Percentiles rank a stretch among this genome's conserved stretches.
Conservation (phyloP, 2,797 vertebrate genomes). For the Acropternis orthonyx region DNA sequence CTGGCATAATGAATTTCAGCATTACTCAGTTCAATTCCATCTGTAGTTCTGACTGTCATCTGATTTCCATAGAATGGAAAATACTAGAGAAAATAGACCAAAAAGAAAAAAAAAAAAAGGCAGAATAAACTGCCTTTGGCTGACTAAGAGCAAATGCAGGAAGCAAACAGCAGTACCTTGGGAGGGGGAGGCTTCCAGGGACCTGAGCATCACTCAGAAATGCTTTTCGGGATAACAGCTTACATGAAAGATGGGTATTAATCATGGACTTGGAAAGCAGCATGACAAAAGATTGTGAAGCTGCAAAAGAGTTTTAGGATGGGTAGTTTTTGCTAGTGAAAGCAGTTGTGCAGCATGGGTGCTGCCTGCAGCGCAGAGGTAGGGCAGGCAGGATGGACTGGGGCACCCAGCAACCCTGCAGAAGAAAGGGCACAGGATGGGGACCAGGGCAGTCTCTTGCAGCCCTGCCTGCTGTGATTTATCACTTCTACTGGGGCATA, state of each 20-base stretch:
- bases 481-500: background rate
- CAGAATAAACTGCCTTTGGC: background rate
- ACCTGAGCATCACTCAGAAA: background rate
- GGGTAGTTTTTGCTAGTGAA: background rate
- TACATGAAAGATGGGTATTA: background rate
- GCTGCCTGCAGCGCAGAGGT: background rate
- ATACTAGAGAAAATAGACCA: background rate
- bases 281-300: background rate
- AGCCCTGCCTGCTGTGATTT: background rate
- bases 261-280: background rate
- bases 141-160: background rate
- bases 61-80: background rate
- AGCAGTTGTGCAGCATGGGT: accelerated
- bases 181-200: background rate
- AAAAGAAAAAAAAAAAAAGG: background rate
- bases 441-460: background rate
- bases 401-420: background rate
- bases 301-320: background rate
- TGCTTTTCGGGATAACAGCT: background rate
- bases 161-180: accelerated
- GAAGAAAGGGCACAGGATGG: background rate
- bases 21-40: constrained; percentile 36
- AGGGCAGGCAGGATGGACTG: accelerated
- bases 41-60: constrained; percentile 11
- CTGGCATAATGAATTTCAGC: background rate